Evolutionary conservation across 2,113 vertebrate genomes (phyloP).

Genomic region (Cyrtonyx montezumae): DNA sequence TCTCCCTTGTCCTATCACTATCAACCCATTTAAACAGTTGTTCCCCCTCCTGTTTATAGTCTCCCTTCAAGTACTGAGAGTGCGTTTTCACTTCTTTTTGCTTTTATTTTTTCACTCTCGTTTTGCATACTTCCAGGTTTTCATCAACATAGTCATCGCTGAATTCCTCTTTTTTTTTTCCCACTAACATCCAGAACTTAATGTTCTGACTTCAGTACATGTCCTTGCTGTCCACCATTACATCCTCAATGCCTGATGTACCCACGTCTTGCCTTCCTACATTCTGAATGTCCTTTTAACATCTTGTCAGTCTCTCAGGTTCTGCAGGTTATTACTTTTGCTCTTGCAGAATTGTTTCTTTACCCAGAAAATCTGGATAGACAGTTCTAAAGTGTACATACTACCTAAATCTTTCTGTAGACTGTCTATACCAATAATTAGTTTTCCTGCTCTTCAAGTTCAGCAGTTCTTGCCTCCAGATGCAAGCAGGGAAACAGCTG

Average conservation of each 20-base stretch:
- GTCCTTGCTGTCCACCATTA: background rate
- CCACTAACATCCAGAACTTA: background rate
- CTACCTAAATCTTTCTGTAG: background rate
- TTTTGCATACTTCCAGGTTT: background rate
- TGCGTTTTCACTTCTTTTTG: background rate
- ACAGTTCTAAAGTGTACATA: background rate
- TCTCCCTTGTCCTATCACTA: too few relatives aligned
- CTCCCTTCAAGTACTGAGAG: too few relatives aligned
- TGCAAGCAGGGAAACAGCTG: conserved; percentile 44
- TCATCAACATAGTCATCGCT: background rate
- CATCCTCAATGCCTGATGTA: background rate
- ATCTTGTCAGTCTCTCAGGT: background rate
- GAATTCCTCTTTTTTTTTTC: background rate
- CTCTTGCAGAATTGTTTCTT: background rate
- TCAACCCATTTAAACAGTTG: too few relatives aligned
- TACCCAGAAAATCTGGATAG: background rate
- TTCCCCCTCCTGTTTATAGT: too few relatives aligned
- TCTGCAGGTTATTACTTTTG: background rate
- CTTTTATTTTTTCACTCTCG: background rate
- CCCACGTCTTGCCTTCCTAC: background rate
- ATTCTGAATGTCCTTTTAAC: background rate
- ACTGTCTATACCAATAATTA: background rate
- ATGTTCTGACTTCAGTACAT: background rate
- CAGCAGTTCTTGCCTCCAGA: conserved; percentile 39
- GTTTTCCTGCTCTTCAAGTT: background rate